Conservation (phyloP, 1,140 invertebrate species). For the Drosophila pruinosa region DNA sequence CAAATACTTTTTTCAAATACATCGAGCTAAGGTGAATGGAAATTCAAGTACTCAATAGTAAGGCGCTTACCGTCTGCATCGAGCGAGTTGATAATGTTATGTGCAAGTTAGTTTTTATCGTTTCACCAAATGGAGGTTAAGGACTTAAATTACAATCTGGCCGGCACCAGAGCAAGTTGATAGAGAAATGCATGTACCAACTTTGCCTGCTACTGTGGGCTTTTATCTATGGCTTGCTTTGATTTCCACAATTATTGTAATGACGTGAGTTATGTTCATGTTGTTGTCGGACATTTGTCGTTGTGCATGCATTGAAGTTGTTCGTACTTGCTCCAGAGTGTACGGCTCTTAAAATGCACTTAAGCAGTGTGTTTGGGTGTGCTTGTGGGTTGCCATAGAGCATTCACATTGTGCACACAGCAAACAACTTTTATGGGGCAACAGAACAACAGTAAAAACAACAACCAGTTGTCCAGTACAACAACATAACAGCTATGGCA, state of each 20-base stretch:
- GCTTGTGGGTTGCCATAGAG: not conserved
- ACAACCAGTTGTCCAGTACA: conserved; percentile 13
- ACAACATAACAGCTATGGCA: conserved; percentile 20
- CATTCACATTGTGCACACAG: conserved; percentile 19
- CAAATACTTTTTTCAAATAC: not conserved
- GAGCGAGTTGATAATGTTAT: not conserved
- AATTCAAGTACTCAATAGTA: not conserved
- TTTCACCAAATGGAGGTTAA: not conserved
- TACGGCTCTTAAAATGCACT: conserved; percentile 60
- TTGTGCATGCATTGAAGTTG: conserved; percentile 25
- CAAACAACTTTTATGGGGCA: conserved; percentile 61
- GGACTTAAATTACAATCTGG: not conserved
- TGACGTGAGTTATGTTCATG: conserved; percentile 60
- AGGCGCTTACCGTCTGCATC: too few relatives aligned
- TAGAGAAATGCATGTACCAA: not conserved
- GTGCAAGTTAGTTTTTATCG: not conserved
- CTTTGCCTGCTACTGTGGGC: not conserved
- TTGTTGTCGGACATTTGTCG: conserved; percentile 13
- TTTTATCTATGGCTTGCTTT: conserved; percentile 32
- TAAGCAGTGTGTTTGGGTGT: conserved; percentile 26
- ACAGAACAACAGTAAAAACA: conserved; percentile 23
- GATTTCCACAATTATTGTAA: conserved; percentile 64
- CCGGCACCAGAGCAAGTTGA: not conserved
- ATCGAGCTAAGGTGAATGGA: not conserved
- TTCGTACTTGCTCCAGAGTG: not conserved